These are phyloP conservation scores for Dinomys branickii DNA, from an alignment of 2,113 vertebrate species.

Conservation along the genomic window DNA sequence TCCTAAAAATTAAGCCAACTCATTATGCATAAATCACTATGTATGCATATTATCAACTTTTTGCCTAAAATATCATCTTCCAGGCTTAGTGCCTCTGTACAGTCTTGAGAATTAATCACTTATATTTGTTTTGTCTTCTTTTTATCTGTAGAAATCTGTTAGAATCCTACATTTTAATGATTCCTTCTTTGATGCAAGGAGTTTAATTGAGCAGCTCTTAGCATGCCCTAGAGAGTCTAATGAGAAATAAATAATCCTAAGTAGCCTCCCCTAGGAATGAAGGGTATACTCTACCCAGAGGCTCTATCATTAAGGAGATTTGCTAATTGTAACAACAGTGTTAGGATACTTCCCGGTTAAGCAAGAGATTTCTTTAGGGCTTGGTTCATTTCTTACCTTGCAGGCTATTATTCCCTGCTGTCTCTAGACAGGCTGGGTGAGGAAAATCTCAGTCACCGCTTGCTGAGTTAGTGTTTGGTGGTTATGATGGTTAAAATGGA, in stretches of 20 bases:
- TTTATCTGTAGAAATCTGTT: conserved; percentile 53
- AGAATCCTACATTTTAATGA: conserved; percentile 67
- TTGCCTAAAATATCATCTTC: neutral
- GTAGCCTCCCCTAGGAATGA: conserved; percentile 68
- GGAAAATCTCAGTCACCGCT: neutral
- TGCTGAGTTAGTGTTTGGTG: neutral
- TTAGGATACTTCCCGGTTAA: neutral
- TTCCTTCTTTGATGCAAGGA: conserved; percentile 69
- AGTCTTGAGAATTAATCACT: conserved; percentile 14
- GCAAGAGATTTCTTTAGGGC: neutral
- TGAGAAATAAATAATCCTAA: conserved; percentile 79
- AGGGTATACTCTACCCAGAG: conserved; percentile 60
- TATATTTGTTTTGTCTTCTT: neutral
- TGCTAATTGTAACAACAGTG: conserved; percentile 43
- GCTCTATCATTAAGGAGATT: conserved; percentile 47
- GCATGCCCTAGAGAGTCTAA: conserved; percentile 71
- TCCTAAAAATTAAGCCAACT: neutral
- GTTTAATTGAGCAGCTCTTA: conserved; percentile 78
- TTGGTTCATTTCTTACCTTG: neutral
- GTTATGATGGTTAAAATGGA: neutral
- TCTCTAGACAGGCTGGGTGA: neutral
- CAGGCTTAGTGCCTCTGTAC: neutral
- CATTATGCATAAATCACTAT: neutral
- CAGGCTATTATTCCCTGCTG: neutral
- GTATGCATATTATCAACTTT: neutral